Percentiles rank a stretch among this genome's conserved stretches.
phyloP scores from a whole-genome alignment of 2,113 vertebrate species.

The Caracal caracal region DNA sequence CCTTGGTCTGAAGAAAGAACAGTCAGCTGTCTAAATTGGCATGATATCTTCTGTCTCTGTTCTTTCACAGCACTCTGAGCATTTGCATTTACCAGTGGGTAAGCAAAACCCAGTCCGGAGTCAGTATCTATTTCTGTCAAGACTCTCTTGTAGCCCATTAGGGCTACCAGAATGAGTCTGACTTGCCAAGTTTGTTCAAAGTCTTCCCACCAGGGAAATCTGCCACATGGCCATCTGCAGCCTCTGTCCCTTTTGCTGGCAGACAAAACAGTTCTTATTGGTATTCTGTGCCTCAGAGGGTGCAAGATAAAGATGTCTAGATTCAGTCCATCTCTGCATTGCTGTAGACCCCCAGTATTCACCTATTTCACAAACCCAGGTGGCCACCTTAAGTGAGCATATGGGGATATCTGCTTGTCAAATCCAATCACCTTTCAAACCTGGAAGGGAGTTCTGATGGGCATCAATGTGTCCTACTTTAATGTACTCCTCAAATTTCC shows the following conservation, averaged over 20 bases:
- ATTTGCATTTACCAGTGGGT: background rate
- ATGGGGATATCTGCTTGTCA: background rate
- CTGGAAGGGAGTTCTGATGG: background rate
- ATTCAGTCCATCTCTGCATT: background rate
- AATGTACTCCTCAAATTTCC: background rate
- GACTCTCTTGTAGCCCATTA: background rate
- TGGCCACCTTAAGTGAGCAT: conserved; percentile 31
- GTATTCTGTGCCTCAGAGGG: background rate
- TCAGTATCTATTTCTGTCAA: background rate
- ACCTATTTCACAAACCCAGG: background rate
- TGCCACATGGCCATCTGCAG: background rate
- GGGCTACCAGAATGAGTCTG: background rate
- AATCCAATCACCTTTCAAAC: background rate
- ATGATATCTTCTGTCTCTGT: background rate
- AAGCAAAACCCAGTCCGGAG: background rate
- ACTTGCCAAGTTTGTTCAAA: background rate
- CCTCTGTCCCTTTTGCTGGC: background rate
- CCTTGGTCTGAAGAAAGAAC: conserved; percentile 16
- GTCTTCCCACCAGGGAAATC: background rate
- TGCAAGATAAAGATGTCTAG: background rate
- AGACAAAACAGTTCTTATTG: background rate
- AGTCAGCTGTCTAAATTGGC: background rate
- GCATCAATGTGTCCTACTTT: background rate
- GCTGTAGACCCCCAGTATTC: background rate
- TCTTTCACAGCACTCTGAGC: background rate